Percentiles rank a stretch among this genome's conserved stretches.
phyloP scores from a whole-genome alignment of 2,888 invertebrate genomes.

The Matsumyia berberina region DNA sequence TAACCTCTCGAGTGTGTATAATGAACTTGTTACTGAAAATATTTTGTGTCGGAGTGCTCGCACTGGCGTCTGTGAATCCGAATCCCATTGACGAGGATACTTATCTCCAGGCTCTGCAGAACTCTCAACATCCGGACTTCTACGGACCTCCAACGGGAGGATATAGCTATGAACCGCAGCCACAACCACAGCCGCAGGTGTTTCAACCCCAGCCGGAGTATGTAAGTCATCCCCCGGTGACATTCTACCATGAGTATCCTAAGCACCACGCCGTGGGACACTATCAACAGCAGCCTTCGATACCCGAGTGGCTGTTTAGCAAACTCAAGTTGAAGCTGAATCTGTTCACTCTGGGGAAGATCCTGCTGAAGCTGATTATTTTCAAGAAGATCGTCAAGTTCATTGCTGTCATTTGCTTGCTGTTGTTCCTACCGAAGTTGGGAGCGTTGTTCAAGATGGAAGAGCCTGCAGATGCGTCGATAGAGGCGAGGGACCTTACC shows the following conservation, averaged over 20 bases:
- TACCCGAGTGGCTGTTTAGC: conserved; percentile 86
- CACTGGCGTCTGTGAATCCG: conserved; percentile 7
- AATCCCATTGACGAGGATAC: conserved; percentile 78
- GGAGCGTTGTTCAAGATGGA: conserved; percentile 81
- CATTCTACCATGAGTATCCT: conserved; percentile 62
- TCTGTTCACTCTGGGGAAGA: conserved; percentile 89
- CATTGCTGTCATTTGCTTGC: conserved; percentile 90
- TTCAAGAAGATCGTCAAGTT: conserved; percentile 93
- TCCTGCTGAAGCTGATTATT: conserved; percentile 90
- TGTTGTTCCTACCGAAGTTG: conserved; percentile 91
- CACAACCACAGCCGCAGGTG: conserved; percentile 83
- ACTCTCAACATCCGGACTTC: conserved; percentile 78
- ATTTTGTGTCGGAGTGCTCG: conserved; percentile 46
- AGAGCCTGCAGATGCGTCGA: conserved; percentile 73
- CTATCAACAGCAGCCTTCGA: conserved; percentile 79
- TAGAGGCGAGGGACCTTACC: conserved; percentile 49
- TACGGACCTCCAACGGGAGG: conserved; percentile 63
- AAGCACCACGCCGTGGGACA: conserved; percentile 85
- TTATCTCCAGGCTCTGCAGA: conserved; percentile 81
- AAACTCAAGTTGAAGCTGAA: conserved; percentile 89
- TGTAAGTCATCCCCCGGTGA: conserved; percentile 73
- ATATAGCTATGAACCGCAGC: conserved; percentile 80
- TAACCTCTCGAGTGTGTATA: conserved; percentile 5
- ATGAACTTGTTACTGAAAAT: conserved; percentile 53
- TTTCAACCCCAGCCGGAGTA: conserved; percentile 80